Base-by-base conservation (phyloP, 1,140 invertebrate species). In the Pachyrhynchus sulphureomaculatus region DNA sequence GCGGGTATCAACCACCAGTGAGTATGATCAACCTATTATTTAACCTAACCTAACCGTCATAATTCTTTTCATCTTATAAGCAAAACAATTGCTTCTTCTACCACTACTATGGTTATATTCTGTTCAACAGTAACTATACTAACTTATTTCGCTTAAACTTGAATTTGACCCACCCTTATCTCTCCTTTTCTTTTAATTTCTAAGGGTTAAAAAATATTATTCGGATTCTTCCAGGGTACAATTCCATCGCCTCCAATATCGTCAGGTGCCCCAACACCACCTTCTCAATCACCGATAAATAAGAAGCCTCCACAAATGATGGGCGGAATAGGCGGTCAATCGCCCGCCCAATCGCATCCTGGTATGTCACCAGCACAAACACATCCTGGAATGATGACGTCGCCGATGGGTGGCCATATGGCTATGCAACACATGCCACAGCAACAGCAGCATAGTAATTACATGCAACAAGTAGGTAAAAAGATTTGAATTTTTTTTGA, bases 1-100 rank as follows among this genome's bases (percentile, higher is more conserved):
- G 82, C 54, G 83, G 82, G 44, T 85, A 84, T 62, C 84, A 84
- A 56, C 83, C 84, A 48, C 83, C 83, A 34, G 58, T 61, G 32
- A 58, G 24, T 56, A 47, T 15, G 32, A 37, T 29, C n/a, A n/a
- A n/a, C n/a, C n/a, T n/a, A n/a, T n/a, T n/a, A n/a, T n/a, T n/a
- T n/a, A n/a, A n/a, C n/a, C n/a, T n/a, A n/a, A n/a, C n/a, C n/a
- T n/a, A n/a, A n/a, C n/a, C n/a, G n/a, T n/a, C n/a, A n/a, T n/a
- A n/a, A n/a, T n/a, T n/a, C n/a, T n/a, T n/a, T n/a, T n/a, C n/a
- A n/a, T n/a, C n/a, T n/a, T n/a, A n/a, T n/a, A n/a, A n/a, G n/a
- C n/a, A n/a, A n/a, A n/a, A n/a, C n/a, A n/a, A n/a, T n/a, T n/a
- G n/a, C n/a, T n/a, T n/a, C n/a, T n/a, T n/a, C n/a, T n/a, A n/a